These are phyloP conservation scores for Todus mexicanus DNA, from an alignment of 2,797 vertebrate genomes.

Conservation along the genomic window DNA sequence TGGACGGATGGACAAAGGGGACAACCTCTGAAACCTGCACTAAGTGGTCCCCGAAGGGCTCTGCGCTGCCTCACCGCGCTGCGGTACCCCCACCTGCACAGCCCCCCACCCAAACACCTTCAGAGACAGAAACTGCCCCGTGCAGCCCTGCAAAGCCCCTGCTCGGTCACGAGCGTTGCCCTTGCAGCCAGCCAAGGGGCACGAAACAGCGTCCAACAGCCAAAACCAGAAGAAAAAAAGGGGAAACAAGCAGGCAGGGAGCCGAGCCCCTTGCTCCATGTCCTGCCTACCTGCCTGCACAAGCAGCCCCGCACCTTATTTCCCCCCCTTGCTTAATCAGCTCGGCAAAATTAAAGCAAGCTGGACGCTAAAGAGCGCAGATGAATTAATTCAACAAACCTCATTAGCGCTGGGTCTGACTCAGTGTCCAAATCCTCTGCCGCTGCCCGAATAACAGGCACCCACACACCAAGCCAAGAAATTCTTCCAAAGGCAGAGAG, in stretches of 20 bases:
- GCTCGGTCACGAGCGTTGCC: neutral
- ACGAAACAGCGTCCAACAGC: neutral
- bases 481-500: conserved; percentile 10
- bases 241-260: too few relatives aligned
- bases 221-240: neutral
- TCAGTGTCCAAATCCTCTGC: conserved; percentile 36
- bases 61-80: neutral
- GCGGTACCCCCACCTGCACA: neutral
- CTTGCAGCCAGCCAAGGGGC: neutral
- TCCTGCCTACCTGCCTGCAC: neutral
- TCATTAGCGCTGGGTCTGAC: conserved; percentile 45
- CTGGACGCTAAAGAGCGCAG: neutral
- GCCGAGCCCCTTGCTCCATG: neutral
- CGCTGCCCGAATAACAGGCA: conserved; percentile 14
- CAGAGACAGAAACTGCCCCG: neutral
- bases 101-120: neutral
- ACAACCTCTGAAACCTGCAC: too few relatives aligned
- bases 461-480: conserved; percentile 42
- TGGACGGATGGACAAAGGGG: neutral
- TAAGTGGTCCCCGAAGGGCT: neutral
- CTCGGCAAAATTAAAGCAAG: neutral
- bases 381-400: conserved; percentile 56
- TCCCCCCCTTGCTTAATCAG: neutral
- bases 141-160: neutral
- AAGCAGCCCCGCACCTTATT: neutral